These are phyloP conservation scores for Gnatocerus cornutus DNA, from an alignment of 2,888 invertebrate genomes.

Conservation along the genomic window DNA sequence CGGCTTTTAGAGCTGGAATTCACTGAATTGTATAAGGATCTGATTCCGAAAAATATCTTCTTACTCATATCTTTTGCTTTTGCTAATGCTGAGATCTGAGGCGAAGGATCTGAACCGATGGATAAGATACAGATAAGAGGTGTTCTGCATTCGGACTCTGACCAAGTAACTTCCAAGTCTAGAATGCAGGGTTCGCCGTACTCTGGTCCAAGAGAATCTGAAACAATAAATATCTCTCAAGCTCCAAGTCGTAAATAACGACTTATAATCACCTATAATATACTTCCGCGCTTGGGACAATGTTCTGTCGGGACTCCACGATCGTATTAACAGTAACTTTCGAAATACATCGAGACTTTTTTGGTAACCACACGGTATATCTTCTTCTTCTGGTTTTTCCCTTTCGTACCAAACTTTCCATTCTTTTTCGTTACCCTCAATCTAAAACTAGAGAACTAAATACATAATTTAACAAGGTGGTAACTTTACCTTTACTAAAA, in stretches of 20 bases:
- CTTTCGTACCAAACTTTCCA: conserved; percentile 95
- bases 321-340: conserved; percentile 88
- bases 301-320: conserved; percentile 96
- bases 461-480: too few relatives aligned
- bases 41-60: background rate
- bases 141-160: conserved; percentile 89
- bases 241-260: background rate
- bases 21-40: conserved; percentile 18
- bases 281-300: conserved; percentile 94
- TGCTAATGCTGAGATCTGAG: conserved; percentile 90
- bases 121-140: conserved; percentile 95
- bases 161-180: conserved; percentile 92
- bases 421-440: conserved; percentile 88
- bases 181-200: conserved; percentile 94
- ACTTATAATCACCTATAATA: background rate
- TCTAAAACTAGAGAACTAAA: conserved; percentile 70
- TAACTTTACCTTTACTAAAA: conserved; percentile 82
- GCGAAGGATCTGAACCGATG: conserved; percentile 97
- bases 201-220: conserved; percentile 88
- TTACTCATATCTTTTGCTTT: conserved; percentile 88
- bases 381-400: conserved; percentile 93
- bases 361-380: conserved; percentile 92
- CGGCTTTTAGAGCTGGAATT: conserved; percentile 81
- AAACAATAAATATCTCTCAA: conserved; percentile 52
- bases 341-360: conserved; percentile 90